Base-by-base conservation (phyloP, 2,113 vertebrate genomes). In the Brachypteracias leptosomus region DNA sequence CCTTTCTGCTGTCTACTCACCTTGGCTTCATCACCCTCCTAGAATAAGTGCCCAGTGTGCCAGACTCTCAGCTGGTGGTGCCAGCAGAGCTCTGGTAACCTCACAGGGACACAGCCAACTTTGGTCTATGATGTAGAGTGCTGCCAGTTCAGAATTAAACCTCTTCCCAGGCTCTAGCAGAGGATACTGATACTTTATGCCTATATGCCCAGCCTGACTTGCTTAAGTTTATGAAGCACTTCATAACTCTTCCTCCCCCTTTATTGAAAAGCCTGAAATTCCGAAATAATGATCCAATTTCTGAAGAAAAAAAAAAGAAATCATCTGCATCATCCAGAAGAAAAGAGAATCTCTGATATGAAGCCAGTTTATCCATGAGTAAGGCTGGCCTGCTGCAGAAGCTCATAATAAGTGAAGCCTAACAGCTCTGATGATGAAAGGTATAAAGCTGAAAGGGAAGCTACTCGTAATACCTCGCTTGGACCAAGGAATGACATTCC, bases 81-180 rank as follows among this genome's bases (percentile, higher is more conserved):
- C 55, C 52, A 62, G 24, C 59, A 78, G 80, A 85, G 35, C 70
- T 38, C 68, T 2, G 1, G 25, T 58, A 44, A 25, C 31, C 63
- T 85, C 38, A 22, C 0, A 0, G n/a, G 49, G 24, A 63, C 3
- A 2, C n/a, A 54, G 44, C 7, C 3, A 3, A 7, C 5, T 55
- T 55, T 55, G 49, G n/a, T 44, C 40, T 24, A 13, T 9, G 10
- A 38, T 25, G 29, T 19, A 28, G 24, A 74, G 19, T n/a, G n/a
- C 46, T n/a, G 28, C n/a, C 47, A 31, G 19, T 38, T 66, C 40
- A 71, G 62, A 84, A 66, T 9, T 6, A 82, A 82, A 38, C 38
- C 22, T 54, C 58, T 26, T 47, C 17, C 54, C 61, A 73, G 42
- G 26, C n/a, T 54, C 44, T 18, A 36, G 29, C 40, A 73, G 44